Percentiles rank a stretch among this genome's conserved stretches.
These are phyloP conservation scores for Anthophora plumipes DNA, from an alignment of 2,888 invertebrate genomes.

Conservation along the genomic window DNA sequence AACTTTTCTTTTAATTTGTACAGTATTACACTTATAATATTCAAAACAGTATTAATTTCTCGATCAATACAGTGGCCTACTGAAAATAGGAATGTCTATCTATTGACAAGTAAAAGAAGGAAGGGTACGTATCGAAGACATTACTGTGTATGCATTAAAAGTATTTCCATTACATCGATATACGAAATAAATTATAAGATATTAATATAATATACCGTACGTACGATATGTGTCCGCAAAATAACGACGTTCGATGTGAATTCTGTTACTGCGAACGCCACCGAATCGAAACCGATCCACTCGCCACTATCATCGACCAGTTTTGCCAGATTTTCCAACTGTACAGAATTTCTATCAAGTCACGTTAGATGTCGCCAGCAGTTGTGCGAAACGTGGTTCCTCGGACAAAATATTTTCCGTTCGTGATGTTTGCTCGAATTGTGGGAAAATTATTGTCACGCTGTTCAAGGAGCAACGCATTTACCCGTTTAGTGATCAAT, in stretches of 20 bases:
- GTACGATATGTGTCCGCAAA: conserved; percentile 64
- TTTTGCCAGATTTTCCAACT: conserved; percentile 22
- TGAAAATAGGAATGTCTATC: neutral
- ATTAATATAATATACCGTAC: conserved; percentile 80
- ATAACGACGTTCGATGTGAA: conserved; percentile 63
- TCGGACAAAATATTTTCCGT: conserved; percentile 69
- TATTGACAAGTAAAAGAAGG: conserved; percentile 33
- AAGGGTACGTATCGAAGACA: conserved; percentile 57
- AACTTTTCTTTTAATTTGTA: no score
- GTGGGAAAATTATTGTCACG: conserved; percentile 67
- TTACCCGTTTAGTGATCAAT: neutral
- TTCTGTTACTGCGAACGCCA: neutral
- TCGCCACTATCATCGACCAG: conserved; percentile 32
- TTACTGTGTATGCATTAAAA: conserved; percentile 79
- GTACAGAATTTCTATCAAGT: conserved; percentile 27
- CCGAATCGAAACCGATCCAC: conserved; percentile 15
- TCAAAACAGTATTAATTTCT: no score
- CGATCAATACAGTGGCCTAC: no score
- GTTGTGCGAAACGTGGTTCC: conserved; percentile 25
- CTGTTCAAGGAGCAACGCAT: conserved; percentile 16
- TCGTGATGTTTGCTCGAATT: conserved; percentile 71
- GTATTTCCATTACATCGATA: conserved; percentile 81
- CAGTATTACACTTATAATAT: no score
- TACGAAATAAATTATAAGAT: conserved; percentile 75
- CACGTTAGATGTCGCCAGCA: conserved; percentile 47